phyloP scores from a whole-genome alignment of 2,888 invertebrate genomes.

The Noctua janthe region DNA sequence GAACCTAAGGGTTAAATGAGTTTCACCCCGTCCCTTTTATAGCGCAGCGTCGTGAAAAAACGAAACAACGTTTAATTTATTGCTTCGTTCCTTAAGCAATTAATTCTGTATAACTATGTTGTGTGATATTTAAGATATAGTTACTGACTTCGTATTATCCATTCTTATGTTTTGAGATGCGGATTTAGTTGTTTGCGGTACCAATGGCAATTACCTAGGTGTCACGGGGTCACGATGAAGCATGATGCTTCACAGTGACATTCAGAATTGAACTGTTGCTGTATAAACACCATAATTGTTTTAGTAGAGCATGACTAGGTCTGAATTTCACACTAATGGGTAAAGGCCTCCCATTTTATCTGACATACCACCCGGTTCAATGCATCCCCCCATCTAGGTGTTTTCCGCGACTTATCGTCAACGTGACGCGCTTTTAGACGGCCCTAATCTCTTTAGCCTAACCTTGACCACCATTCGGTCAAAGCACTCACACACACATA shows the following conservation, averaged over 20 bases:
- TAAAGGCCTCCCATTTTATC: neutral
- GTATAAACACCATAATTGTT: neutral
- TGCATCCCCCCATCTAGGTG: neutral
- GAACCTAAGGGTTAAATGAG: constrained; percentile 4
- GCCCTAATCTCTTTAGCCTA: neutral
- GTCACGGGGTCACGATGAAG: neutral
- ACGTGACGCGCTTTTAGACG: neutral
- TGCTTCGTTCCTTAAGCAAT: constrained; percentile 17
- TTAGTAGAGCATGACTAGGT: neutral
- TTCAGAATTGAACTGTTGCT: neutral
- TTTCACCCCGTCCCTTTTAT: constrained; percentile 16
- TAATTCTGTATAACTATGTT: neutral
- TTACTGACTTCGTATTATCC: neutral
- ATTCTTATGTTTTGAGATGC: neutral
- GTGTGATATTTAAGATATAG: neutral
- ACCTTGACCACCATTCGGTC: neutral
- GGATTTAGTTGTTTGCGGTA: neutral
- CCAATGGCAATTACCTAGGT: neutral
- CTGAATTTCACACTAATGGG: neutral
- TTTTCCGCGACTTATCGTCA: neutral
- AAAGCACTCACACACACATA: neutral
- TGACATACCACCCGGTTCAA: neutral
- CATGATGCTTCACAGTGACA: neutral
- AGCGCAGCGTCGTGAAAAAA: constrained; percentile 24
- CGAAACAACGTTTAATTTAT: constrained; percentile 6